Conservation (phyloP, 2,797 vertebrate genomes). For the Alca torda region DNA sequence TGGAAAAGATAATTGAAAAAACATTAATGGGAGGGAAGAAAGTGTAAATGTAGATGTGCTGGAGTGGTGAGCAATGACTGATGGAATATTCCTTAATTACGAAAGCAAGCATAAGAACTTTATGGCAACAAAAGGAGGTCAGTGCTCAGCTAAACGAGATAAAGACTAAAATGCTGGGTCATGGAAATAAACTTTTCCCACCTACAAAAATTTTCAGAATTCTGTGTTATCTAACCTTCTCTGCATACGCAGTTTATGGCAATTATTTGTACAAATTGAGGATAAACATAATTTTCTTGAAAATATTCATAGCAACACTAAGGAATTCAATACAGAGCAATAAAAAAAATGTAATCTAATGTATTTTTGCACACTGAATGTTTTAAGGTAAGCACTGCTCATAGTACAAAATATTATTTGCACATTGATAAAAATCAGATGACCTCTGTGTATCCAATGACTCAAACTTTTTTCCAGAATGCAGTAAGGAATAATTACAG, state of each 20-base stretch:
- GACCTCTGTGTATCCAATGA: not conserved
- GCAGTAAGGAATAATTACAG: not conserved
- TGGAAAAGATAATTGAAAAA: not conserved
- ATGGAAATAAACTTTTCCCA: not conserved
- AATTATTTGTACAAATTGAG: not conserved
- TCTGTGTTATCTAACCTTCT: not conserved
- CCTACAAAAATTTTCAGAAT: too few relatives aligned
- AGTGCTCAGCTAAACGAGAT: not conserved
- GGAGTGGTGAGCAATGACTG: not conserved
- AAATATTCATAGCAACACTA: not conserved
- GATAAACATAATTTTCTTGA: not conserved
- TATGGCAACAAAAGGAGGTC: not conserved
- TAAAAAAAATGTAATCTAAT: not conserved
- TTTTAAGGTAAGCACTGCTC: not conserved
- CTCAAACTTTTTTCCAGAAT: not conserved
- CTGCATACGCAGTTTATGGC: rapidly evolving
- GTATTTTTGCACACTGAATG: not conserved
- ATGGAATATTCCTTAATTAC: not conserved
- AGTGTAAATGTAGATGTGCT: not conserved
- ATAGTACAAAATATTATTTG: not conserved
- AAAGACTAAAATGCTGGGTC: not conserved
- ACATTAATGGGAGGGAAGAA: not conserved
- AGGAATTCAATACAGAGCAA: not conserved
- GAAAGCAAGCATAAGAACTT: not conserved
- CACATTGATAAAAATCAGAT: not conserved